Evolutionary conservation across 1,140 invertebrate genomes (phyloP).

Genomic region (Phymastichus coffea): DNA sequence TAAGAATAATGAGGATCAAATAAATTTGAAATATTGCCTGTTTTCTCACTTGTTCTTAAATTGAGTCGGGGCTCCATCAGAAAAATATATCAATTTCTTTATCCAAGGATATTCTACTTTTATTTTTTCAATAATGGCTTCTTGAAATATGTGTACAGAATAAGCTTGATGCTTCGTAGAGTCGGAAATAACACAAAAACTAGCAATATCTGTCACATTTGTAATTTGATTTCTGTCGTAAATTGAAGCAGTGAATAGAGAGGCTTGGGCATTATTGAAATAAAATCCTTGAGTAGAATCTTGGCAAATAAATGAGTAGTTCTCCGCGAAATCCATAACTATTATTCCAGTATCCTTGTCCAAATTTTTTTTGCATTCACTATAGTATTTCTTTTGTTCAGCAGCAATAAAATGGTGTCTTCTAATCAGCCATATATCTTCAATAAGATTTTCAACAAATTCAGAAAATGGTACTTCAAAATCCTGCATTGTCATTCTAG

Average conservation of each 20-base stretch:
- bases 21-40: not conserved
- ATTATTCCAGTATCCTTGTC: not conserved
- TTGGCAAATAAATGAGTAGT: constrained; percentile 11
- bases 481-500: not conserved
- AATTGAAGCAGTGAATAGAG: constrained; percentile 17
- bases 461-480: not conserved
- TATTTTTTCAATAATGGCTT: constrained; percentile 1
- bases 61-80: constrained; percentile 25
- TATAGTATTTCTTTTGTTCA: not conserved
- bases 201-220: constrained; percentile 3
- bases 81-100: constrained; percentile 25
- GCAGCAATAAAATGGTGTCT: not conserved
- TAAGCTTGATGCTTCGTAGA: constrained; percentile 18
- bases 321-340: not conserved
- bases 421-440: not conserved
- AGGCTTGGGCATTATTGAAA: constrained; percentile 26
- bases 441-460: not conserved
- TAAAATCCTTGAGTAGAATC: constrained; percentile 27
- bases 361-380: not conserved
- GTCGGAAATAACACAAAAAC: constrained; percentile 22
- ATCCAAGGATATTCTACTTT: constrained; percentile 21
- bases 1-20: not conserved
- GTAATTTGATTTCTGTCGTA: constrained; percentile 16
- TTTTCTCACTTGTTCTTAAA: constrained; percentile 21
- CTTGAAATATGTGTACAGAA: constrained; percentile 22